Evolutionary conservation across 1,140 invertebrate species (phyloP).

Genomic region (Papilio polyxenes): DNA sequence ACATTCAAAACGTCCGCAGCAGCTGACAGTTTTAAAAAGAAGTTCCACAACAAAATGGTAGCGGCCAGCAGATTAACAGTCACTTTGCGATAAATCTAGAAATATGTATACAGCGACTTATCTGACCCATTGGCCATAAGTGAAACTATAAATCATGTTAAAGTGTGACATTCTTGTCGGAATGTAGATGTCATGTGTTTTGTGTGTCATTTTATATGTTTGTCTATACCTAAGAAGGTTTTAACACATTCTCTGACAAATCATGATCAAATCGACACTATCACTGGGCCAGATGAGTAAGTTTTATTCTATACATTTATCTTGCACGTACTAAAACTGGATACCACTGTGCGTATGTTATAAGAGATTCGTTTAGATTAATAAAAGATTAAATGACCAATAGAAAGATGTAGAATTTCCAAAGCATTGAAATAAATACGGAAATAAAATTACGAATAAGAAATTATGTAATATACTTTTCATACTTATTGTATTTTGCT

Average conservation of each 20-base stretch:
- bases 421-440: neutral
- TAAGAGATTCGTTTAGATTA: neutral
- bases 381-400: neutral
- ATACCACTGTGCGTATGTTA: no score
- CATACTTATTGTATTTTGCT: no score
- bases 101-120: neutral
- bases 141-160: no score
- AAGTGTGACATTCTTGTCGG: no score
- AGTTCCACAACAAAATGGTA: constrained; percentile 77
- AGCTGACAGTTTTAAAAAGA: constrained; percentile 68
- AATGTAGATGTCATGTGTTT: no score
- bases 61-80: constrained; percentile 70
- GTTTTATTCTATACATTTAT: neutral
- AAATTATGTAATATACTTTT: neutral
- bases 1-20: constrained; percentile 64
- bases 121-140: neutral
- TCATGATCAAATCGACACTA: no score
- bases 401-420: neutral
- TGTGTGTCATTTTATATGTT: no score
- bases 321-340: neutral
- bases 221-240: neutral
- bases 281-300: neutral
- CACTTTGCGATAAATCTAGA: constrained; percentile 46
- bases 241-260: neutral
- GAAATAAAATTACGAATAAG: no score